phyloP scores from a whole-genome alignment of 2,888 invertebrate genomes.

The Choristoneura rosaceana region DNA sequence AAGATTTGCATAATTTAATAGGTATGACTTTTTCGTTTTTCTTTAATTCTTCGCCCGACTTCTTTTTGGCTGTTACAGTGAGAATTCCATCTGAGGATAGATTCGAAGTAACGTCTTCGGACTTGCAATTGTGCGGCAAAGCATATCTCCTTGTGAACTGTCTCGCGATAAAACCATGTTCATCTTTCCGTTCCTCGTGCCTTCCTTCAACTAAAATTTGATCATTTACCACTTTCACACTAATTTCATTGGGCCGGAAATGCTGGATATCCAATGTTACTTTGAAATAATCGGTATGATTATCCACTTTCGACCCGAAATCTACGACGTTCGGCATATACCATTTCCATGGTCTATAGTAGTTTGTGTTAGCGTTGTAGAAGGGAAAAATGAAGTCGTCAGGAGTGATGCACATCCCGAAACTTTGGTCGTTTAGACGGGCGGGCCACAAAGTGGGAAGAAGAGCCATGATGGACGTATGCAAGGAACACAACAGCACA shows the following conservation, averaged over 20 bases:
- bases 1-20: constrained; percentile 54
- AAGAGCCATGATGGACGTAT: constrained; percentile 50
- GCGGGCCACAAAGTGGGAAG: constrained; percentile 49
- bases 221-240: constrained; percentile 87
- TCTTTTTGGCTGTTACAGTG: constrained; percentile 54
- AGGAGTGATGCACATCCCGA: constrained; percentile 55
- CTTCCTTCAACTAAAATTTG: constrained; percentile 86
- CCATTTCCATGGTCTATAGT: constrained; percentile 60
- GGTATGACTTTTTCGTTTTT: constrained; percentile 57
- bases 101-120: constrained; percentile 59
- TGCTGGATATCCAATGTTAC: constrained; percentile 89
- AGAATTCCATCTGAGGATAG: constrained; percentile 64
- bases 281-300: constrained; percentile 71
- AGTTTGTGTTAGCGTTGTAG: constrained; percentile 50
- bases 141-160: constrained; percentile 77
- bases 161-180: constrained; percentile 76
- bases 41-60: constrained; percentile 39
- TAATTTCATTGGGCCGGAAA: constrained; percentile 88
- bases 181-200: constrained; percentile 79
- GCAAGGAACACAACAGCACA: background rate
- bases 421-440: constrained; percentile 53
- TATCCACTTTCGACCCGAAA: constrained; percentile 57
- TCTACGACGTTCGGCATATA: constrained; percentile 51
- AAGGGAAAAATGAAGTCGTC: constrained; percentile 57
- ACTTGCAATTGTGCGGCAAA: constrained; percentile 63